A percentile compares a stretch with the other conserved stretches of the same genome.
Evolutionary conservation across 2,797 vertebrate species (phyloP).

Genomic region (Cetoscarus ocellatus): DNA sequence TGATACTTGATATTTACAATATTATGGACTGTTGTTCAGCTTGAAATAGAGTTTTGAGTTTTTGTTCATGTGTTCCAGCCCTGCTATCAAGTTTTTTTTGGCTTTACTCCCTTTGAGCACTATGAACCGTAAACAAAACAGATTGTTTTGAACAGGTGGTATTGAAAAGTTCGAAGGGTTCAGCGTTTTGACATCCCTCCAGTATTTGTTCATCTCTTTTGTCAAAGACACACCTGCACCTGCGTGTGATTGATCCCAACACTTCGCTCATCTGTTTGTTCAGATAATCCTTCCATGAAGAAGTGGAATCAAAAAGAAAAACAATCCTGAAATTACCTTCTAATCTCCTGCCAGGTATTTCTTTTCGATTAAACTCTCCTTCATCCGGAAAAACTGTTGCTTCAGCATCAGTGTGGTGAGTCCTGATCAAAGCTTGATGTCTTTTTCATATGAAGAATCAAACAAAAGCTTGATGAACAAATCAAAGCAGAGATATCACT

Average conservation of each 20-base stretch:
- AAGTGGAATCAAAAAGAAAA: constrained; percentile 35
- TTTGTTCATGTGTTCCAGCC: no score
- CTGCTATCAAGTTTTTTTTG: no score
- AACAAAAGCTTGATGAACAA: constrained; percentile 61
- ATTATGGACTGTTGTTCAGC: no score
- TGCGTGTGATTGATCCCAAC: constrained; percentile 58
- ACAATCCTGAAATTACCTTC: constrained; percentile 52
- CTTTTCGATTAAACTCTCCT: constrained; percentile 1
- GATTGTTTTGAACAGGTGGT: no score
- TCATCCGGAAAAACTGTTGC: constrained; percentile 34
- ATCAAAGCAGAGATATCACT: constrained; percentile 64
- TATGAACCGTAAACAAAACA: no score
- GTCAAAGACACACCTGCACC: constrained; percentile 65
- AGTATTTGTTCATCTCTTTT: constrained; percentile 16
- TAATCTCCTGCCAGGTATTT: constrained; percentile 84
- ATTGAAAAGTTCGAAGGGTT: no score
- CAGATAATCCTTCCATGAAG: constrained; percentile 47
- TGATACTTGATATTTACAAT: no score
- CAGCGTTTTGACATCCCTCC: no score
- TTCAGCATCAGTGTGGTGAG: constrained; percentile 46
- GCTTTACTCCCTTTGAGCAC: no score
- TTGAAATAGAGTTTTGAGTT: no score
- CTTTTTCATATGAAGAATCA: constrained; percentile 54
- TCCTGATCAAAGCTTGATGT: constrained; percentile 72
- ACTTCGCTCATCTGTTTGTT: constrained; percentile 52